Evolutionary conservation across 2,797 vertebrate species (phyloP).

Genomic region (Fringilla coelebs): DNA sequence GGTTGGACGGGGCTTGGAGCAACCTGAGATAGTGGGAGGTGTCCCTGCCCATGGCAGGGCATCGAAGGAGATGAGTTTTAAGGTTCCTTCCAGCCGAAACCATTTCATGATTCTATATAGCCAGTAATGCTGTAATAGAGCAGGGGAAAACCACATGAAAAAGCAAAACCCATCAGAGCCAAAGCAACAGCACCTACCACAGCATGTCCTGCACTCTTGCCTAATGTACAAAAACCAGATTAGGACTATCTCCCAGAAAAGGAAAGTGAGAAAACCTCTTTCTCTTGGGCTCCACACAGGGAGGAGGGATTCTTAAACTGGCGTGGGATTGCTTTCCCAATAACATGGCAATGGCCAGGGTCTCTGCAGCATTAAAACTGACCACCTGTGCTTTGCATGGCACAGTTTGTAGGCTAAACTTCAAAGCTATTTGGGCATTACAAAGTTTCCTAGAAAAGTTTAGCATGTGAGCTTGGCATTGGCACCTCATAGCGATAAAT

Average conservation of each 20-base stretch:
- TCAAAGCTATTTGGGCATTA: neutral
- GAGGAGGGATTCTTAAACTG: neutral
- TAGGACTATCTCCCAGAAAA: neutral
- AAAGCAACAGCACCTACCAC: neutral
- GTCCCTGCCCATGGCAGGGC: neutral
- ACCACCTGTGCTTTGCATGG: neutral
- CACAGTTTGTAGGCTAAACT: neutral
- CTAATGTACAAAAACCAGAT: neutral
- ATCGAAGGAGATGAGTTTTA: neutral
- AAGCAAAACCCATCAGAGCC: neutral
- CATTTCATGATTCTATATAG: neutral
- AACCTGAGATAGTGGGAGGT: neutral
- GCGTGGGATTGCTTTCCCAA: neutral
- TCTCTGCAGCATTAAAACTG: neutral
- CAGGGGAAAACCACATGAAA: neutral
- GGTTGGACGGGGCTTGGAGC: fast-evolving
- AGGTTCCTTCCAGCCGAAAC: neutral
- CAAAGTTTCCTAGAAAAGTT: neutral
- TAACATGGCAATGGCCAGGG: neutral
- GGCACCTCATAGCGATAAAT: neutral
- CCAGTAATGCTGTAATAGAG: neutral
- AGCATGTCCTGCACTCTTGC: neutral
- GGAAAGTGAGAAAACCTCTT: neutral
- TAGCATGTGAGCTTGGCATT: fast-evolving
- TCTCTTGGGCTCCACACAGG: neutral